Conservation (phyloP, 2,113 vertebrate genomes). For the Dolichotis patagonum region DNA sequence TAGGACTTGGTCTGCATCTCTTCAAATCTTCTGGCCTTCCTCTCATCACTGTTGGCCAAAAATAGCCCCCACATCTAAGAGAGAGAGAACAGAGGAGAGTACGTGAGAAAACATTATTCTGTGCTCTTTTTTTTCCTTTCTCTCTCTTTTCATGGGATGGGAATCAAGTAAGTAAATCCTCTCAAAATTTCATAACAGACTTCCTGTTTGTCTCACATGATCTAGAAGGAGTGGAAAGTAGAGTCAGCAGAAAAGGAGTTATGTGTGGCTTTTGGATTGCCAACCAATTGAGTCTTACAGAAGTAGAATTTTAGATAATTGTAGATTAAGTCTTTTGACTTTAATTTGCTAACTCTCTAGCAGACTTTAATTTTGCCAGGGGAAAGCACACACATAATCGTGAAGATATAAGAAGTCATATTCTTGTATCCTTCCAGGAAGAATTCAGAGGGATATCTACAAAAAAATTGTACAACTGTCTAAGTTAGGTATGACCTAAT, state of each 20-base stretch:
- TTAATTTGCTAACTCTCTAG: conserved; percentile 13
- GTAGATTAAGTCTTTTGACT: conserved; percentile 40
- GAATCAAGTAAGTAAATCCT: not conserved
- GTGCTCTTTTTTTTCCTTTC: not conserved
- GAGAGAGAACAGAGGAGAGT: not conserved
- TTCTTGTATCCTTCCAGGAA: not conserved
- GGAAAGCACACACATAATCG: not conserved
- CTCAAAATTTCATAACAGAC: not conserved
- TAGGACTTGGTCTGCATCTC: not conserved
- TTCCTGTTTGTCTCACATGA: not conserved
- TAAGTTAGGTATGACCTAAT: not conserved
- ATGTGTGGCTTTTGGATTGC: not conserved
- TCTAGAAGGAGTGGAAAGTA: not conserved
- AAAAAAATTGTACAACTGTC: conserved; percentile 11
- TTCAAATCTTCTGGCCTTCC: not conserved
- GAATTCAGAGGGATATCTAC: conserved; percentile 29
- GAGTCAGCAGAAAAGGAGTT: not conserved
- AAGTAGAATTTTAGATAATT: not conserved
- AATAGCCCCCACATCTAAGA: not conserved
- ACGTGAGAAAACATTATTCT: not conserved
- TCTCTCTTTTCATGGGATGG: not conserved
- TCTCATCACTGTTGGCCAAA: not conserved
- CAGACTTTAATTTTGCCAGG: conserved; percentile 1
- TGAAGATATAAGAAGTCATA: not conserved
- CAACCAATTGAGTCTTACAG: not conserved